These are phyloP conservation scores for Zosterops borbonicus DNA, from an alignment of 2,113 vertebrate genomes.

Conservation along the genomic window DNA sequence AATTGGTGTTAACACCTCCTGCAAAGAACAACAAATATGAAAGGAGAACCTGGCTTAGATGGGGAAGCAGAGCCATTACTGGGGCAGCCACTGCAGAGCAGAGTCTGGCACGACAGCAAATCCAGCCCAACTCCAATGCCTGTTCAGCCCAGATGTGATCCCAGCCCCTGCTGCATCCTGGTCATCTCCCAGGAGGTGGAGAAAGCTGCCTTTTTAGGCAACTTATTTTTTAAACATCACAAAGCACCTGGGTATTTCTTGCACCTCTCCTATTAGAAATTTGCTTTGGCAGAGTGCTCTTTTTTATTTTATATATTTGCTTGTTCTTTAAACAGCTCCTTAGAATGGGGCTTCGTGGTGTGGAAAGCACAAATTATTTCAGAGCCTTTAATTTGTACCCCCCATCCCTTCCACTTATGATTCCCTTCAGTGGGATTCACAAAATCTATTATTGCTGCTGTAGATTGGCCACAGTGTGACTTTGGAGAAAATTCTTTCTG, in stretches of 20 bases:
- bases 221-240: background rate
- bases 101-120: background rate
- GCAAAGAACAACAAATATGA: background rate
- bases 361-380: slow-evolving; percentile 2
- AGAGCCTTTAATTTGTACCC: background rate
- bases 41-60: background rate
- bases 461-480: background rate
- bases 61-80: background rate
- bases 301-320: background rate
- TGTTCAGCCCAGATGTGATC: background rate
- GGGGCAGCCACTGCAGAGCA: background rate
- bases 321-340: background rate
- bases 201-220: background rate
- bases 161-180: background rate
- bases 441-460: background rate
- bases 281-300: background rate
- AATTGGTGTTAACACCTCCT: slow-evolving; percentile 40
- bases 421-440: slow-evolving; percentile 24
- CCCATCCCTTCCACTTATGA: background rate
- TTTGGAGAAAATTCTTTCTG: slow-evolving; percentile 14
- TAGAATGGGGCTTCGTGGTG: background rate
- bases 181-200: background rate
- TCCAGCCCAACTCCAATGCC: background rate
- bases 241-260: background rate
- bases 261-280: background rate